Base-by-base conservation (phyloP, 2,888 invertebrate genomes). In the Iphiclides podalirius region DNA sequence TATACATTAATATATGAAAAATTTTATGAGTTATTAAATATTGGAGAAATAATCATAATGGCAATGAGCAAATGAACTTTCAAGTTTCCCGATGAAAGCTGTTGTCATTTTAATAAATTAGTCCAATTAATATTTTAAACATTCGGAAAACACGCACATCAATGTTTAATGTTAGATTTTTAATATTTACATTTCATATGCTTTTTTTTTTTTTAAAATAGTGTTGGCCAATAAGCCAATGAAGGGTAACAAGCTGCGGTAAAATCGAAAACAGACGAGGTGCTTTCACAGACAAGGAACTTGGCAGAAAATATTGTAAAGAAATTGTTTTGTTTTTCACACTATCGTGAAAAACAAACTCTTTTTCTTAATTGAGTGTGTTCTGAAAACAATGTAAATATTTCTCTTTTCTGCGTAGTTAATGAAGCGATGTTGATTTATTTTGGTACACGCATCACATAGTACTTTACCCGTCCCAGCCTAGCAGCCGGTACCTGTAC, bases 391-490 rank as follows among this genome's bases (percentile, higher is more conserved):
- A 14, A 37, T 2, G n/a, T n/a, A n/a, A n/a, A n/a, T n/a, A n/a
- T n/a, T n/a, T n/a, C n/a, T 33, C 8, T 35, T 28, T 38, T 17
- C 44, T 38, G 39, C 13, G 43, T 33, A 35, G 34, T 8, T n/a
- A 38, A 23, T 47, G 42, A 57, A 49, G 37, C 50, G 39, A 40
- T 16, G 6, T 31, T 40, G 44, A 16, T 43, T 39, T 26, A 26
- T 31, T 57, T 70, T 64, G 72, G 65, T 70, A 62, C 65, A 72
- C 70, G 60, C 63, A 55, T 60, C n/a, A 65, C 72, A 57, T 68
- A 57, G 44, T 86, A 90, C 91, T 70, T 92, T 92, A 93, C 93
- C 93, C 92, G 80, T 93, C 91, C 92, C 92, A 93, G 87, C 93
- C 93, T 73, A 93, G 91, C 74, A 93, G 92, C 72, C 90, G 90